Conservation (phyloP, 2,888 invertebrate genomes). For the Orthonevra nobilis region DNA sequence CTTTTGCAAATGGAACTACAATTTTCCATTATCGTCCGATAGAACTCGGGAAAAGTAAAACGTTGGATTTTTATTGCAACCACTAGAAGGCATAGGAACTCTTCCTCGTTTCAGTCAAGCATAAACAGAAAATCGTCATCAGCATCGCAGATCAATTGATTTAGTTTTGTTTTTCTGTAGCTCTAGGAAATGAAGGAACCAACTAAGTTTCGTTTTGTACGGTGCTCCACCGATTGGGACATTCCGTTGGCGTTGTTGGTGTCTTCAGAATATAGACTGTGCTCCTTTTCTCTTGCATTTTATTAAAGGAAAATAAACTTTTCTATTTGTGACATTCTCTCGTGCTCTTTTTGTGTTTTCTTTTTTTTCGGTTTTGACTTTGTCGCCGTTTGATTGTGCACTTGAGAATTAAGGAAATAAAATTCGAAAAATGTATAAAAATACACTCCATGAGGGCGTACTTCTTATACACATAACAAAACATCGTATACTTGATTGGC, state of each 20-base stretch:
- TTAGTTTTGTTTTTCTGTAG: conserved; percentile 15
- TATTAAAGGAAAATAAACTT: not conserved
- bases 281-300: conserved; percentile 6
- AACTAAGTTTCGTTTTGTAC: conserved; percentile 1
- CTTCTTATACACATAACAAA: too few relatives aligned
- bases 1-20: conserved; percentile 42
- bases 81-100: conserved; percentile 1
- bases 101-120: conserved; percentile 26
- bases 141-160: conserved; percentile 58
- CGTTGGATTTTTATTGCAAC: not conserved
- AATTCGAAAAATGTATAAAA: too few relatives aligned
- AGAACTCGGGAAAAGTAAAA: conserved; percentile 15
- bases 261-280: too few relatives aligned
- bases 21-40: conserved; percentile 62
- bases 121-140: conserved; percentile 29
- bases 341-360: conserved; percentile 13
- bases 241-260: conserved; percentile 32
- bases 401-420: not conserved
- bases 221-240: conserved; percentile 11
- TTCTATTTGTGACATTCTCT: not conserved
- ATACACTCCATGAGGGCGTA: too few relatives aligned
- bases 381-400: conserved; percentile 1
- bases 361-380: conserved; percentile 20
- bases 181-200: not conserved
- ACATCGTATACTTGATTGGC: too few relatives aligned